Percentiles rank a stretch among this genome's conserved stretches.
Conservation (phyloP, 2,888 invertebrate species). For the Cabera pusaria region DNA sequence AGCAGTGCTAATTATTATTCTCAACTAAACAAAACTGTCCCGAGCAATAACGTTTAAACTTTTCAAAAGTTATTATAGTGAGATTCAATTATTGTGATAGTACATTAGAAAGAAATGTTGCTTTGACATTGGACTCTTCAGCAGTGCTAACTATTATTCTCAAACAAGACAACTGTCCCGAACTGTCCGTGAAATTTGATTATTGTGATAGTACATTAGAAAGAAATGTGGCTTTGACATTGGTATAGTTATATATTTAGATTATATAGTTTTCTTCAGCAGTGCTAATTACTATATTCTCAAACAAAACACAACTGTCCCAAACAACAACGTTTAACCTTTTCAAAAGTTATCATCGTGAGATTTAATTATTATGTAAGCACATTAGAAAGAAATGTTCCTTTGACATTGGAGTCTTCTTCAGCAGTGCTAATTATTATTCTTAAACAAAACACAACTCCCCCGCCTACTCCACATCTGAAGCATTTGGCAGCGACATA, state of each 20-base stretch:
- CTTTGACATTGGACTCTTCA: constrained; percentile 10
- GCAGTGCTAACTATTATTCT: constrained; percentile 29
- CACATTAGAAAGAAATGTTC: no score
- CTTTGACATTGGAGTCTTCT: constrained; percentile 13
- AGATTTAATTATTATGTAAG: no score
- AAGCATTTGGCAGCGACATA: constrained; percentile 45
- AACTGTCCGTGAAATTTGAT: no score
- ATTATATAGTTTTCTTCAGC: no score
- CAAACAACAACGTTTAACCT: no score
- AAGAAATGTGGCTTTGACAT: constrained; percentile 9
- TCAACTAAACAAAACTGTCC: constrained; percentile 34
- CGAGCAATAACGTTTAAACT: no score
- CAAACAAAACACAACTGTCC: constrained; percentile 31
- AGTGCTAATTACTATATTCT: constrained; percentile 30
- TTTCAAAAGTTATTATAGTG: no score
- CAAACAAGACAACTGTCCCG: constrained; percentile 32
- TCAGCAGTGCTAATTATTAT: constrained; percentile 27
- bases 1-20: constrained; percentile 27
- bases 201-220: no score
- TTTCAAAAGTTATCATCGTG: no score
- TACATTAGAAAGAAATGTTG: no score
- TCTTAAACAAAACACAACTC: constrained; percentile 32
- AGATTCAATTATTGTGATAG: no score
- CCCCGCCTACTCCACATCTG: constrained; percentile 38
- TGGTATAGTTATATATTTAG: no score